These are phyloP conservation scores for Diachasma alloeum DNA, from an alignment of 1,140 invertebrate species.

Conservation along the genomic window DNA sequence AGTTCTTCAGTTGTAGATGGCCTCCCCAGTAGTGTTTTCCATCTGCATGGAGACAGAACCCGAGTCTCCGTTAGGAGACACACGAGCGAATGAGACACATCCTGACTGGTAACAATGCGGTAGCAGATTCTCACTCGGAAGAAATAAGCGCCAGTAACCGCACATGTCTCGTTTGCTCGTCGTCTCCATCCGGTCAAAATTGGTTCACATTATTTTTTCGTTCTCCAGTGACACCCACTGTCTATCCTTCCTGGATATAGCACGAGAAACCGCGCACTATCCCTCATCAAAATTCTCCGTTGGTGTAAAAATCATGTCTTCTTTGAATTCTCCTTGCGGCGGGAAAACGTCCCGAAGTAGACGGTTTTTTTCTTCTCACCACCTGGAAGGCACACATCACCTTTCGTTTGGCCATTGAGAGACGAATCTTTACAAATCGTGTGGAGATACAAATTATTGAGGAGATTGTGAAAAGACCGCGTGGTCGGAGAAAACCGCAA, in stretches of 20 bases:
- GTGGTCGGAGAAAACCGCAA: constrained; percentile 48
- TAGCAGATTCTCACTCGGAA: background rate
- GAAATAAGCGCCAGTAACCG: background rate
- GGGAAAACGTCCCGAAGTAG: background rate
- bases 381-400: background rate
- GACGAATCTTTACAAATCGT: background rate
- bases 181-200: background rate
- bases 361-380: background rate
- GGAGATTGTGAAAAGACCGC: constrained; percentile 34
- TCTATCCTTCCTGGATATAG: background rate
- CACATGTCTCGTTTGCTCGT: constrained; percentile 9
- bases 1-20: too few species aligned
- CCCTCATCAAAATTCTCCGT: background rate
- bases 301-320: background rate
- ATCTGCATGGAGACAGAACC: too few species aligned
- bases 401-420: background rate
- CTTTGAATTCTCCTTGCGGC: background rate
- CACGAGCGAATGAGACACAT: background rate
- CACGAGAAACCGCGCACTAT: background rate
- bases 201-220: background rate
- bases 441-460: constrained; percentile 54
- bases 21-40: too few species aligned
- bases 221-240: background rate
- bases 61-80: background rate
- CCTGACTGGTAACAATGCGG: background rate